Evolutionary conservation across 1,140 invertebrate species (phyloP).

Genomic region (Goniozus legneri): DNA sequence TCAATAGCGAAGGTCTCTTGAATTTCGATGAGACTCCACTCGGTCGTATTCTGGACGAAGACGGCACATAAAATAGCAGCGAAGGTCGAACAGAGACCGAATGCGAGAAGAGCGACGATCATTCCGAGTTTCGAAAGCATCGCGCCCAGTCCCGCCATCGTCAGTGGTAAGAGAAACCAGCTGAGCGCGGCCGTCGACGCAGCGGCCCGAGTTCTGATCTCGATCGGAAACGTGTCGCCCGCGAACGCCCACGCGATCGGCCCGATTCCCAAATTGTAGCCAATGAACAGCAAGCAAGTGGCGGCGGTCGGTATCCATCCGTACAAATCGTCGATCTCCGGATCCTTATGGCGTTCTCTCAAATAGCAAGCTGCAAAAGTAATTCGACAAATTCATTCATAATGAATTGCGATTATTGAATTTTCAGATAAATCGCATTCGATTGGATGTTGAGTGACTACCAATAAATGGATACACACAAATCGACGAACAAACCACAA

Average conservation of each 20-base stretch:
- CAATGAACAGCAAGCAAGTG: constrained; percentile 55
- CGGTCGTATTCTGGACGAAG: constrained; percentile 69
- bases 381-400: too few relatives aligned
- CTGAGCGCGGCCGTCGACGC: constrained; percentile 56
- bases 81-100: constrained; percentile 73
- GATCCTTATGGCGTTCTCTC: constrained; percentile 25
- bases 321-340: constrained; percentile 34
- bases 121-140: constrained; percentile 32
- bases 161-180: constrained; percentile 57
- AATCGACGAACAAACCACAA: too few relatives aligned
- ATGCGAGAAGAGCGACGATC: constrained; percentile 52
- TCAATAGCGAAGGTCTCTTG: too few relatives aligned
- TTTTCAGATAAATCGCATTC: too few relatives aligned
- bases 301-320: constrained; percentile 59
- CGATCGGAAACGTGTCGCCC: constrained; percentile 58
- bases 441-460: too few relatives aligned
- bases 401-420: too few relatives aligned
- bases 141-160: constrained; percentile 54
- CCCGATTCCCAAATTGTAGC: constrained; percentile 55
- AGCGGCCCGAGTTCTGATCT: constrained; percentile 52
- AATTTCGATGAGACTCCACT: constrained; percentile 55
- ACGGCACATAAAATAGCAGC: constrained; percentile 62
- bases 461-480: too few relatives aligned
- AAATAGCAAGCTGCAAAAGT: constrained; percentile 34
- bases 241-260: constrained; percentile 62